phyloP scores from a whole-genome alignment of 2,113 vertebrate genomes.

The Aphelocoma coerulescens region DNA sequence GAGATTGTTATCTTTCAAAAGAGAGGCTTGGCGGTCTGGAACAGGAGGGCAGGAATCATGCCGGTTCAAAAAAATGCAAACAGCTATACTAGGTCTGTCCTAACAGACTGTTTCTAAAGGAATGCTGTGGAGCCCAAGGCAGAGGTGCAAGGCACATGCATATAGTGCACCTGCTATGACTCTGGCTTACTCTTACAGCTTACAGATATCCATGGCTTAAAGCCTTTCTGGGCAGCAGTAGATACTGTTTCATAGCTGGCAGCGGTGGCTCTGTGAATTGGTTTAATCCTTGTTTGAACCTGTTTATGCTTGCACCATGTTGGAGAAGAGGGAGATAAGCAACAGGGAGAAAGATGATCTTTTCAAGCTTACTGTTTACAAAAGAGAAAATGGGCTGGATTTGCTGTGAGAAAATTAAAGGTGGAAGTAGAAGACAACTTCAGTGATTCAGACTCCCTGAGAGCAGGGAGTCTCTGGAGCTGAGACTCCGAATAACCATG shows the following conservation, averaged over 20 bases:
- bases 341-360: neutral
- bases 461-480: neutral
- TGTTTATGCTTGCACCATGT: neutral
- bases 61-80: neutral
- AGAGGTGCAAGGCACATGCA: rapidly evolving
- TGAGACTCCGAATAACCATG: neutral
- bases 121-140: neutral
- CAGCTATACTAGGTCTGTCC: neutral
- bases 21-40: neutral
- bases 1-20: neutral
- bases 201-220: neutral
- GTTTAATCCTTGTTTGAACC: neutral
- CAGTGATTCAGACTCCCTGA: neutral
- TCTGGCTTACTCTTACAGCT: neutral
- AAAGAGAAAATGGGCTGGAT: neutral
- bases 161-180: neutral
- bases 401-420: neutral
- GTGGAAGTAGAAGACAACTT: neutral
- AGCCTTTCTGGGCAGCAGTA: neutral
- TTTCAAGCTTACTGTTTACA: neutral
- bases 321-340: neutral
- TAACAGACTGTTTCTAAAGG: neutral
- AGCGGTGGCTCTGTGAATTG: neutral
- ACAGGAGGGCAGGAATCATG: neutral
- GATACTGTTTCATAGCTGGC: neutral